Base-by-base conservation (phyloP, 2,113 vertebrate species). In the Melanerpes formicivorus region DNA sequence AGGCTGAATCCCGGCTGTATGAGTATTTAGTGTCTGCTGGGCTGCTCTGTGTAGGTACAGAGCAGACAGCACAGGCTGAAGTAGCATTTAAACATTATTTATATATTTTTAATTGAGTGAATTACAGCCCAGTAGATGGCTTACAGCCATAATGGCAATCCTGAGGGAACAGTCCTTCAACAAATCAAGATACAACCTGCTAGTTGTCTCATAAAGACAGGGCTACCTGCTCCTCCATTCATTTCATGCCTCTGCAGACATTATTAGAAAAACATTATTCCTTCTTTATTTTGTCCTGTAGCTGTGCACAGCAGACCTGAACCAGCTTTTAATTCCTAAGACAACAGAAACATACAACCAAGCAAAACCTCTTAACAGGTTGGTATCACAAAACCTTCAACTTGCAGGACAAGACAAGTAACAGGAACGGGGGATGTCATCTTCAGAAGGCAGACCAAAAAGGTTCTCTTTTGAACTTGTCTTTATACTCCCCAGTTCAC, bases 231-330 rank as follows among this genome's bases (percentile, higher is more conserved):
- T 93, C 69, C 46, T 88, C 83, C 90, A 95, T 90, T 85, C 32
- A 83, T 88, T 87, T 91, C 1, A 1, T 90, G 65, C 54, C 76
- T 95, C 85, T 85, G 82, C 91, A 88, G 88, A 88, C 55, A 56
- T 74, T 91, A 74, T 91, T 75, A 93, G 70, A 71, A 94, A 95
- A 95, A 85, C 52, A 64, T 93, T 91, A 91, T 88, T 95, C 77
- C 73, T 90, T 65, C 62, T 44, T 83, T 91, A 90, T 90, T 69
- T 65, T 44, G 83, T 91, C 92, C 64, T 74, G 60, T 50, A 78
- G 76, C 71, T 18, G 25, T 32, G 30, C 30, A 64, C 10, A 88
- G 62, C 62, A 65, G 79, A 62, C 32, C 15, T 26, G 37, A 67
- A 10, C 22, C 32, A 42, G 8, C 9, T 75, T 91, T 94, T 64